Evolutionary conservation across 2,113 vertebrate species (phyloP), one percentile per base, ranked within the genome.

Genomic region (Marmota monax): DNA sequence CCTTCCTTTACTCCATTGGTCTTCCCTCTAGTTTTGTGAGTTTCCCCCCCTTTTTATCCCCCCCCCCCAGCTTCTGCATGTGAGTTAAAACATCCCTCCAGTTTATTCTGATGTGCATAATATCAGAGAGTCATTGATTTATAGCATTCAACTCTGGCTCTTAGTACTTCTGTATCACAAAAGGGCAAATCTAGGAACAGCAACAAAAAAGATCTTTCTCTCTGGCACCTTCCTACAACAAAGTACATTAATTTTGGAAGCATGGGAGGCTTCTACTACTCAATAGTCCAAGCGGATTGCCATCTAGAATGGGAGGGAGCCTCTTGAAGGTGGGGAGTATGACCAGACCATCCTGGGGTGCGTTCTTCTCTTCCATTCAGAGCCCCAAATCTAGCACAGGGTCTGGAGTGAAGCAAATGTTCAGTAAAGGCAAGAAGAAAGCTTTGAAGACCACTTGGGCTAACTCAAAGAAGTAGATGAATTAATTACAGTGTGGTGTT

Each of bases 381-480:
- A 88, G 16, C 45, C 9, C 45, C 61, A 39, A 67, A 34, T 29
- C 29, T 2, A 69, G 27, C 29, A 10, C 23, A 37, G n/a, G 58
- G 10, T 22, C 84, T 74, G 13, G 10, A 8, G 12, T 42, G 7
- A 74, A 82, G 25, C 1, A 23, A 27, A 27, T 39, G 25, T 29
- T 86, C 39, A 61, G 39, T 27, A 82, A 61, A 18, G 32, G 32
- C 4, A 10, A 79, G 76, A 87, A 73, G 37, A 76, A 79, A 86
- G 32, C 10, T 39, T 4, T 74, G 78, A 91, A 65, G 20, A 67
- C 56, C 5, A 45, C 48, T 74, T 7, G 7, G 51, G 29, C 42
- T 39, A n/a, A 90, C 14, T n/a, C 32, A 72, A 63, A 96, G 56
- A 94, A 84, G 70, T 29, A 63, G 92, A 90, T 56, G 16, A 70